phyloP scores from a whole-genome alignment of 2,113 vertebrate species.

The Callopanchax toddi region DNA sequence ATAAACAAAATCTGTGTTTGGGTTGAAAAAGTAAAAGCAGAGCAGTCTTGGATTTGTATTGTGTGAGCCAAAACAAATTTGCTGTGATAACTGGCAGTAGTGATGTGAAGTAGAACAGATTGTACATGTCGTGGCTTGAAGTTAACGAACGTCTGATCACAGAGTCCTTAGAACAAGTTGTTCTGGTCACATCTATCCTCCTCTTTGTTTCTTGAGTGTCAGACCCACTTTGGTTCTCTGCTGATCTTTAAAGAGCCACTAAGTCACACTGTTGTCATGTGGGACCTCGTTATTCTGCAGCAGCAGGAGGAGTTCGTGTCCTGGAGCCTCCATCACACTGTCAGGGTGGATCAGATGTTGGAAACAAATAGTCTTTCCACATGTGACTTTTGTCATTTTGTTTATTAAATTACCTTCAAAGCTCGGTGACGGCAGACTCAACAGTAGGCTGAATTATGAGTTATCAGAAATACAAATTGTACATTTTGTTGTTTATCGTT shows the following conservation, averaged over 20 bases:
- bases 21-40: not conserved
- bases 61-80: not conserved
- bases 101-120: constrained; percentile 3
- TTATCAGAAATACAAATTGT: no score
- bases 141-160: constrained; percentile 6
- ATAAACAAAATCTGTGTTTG: constrained; percentile 24
- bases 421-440: no score
- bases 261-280: constrained; percentile 35
- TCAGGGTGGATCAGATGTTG: no score
- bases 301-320: constrained; percentile 21
- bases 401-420: no score
- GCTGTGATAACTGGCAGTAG: not conserved
- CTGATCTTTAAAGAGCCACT: constrained; percentile 36
- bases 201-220: constrained; percentile 17
- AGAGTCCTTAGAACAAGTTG: constrained; percentile 9
- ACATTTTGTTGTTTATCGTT: no score
- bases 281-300: constrained; percentile 47
- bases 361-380: no score
- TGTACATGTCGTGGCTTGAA: not conserved
- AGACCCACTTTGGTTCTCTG: constrained; percentile 11
- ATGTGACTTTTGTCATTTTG: no score
- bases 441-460: no score
- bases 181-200: not conserved
- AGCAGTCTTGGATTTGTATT: not conserved
- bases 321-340: constrained; percentile 3